phyloP scores from a whole-genome alignment of 2,113 vertebrate genomes.

The Passer montanus region DNA sequence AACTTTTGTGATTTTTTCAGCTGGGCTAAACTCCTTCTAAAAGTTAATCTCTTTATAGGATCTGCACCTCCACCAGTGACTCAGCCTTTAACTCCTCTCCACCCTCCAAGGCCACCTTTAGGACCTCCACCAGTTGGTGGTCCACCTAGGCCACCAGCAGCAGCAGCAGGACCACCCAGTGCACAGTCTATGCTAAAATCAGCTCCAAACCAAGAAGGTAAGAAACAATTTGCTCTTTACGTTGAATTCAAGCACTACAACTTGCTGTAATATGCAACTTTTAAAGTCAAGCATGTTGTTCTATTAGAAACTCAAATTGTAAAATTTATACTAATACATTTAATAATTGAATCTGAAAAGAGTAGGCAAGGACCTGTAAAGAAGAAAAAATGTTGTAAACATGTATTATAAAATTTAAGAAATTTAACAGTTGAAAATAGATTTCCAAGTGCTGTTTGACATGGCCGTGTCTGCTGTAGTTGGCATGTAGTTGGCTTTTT shows the following conservation, averaged over 20 bases:
- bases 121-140: conserved; percentile 74
- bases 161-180: conserved; percentile 63
- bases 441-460: neutral
- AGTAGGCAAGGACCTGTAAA: neutral
- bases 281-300: neutral
- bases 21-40: neutral
- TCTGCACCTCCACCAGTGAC: conserved; percentile 73
- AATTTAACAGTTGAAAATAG: neutral
- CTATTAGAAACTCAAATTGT: neutral
- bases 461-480: neutral
- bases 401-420: neutral
- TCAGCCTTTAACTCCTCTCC: conserved; percentile 75
- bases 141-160: conserved; percentile 67
- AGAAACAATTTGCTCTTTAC: neutral
- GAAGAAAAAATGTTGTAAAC: neutral
- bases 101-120: conserved; percentile 76
- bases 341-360: neutral
- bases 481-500: neutral
- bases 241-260: neutral
- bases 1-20: neutral
- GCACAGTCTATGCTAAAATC: conserved; percentile 60
- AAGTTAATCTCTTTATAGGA: conserved; percentile 69
- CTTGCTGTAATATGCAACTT: neutral
- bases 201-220: conserved; percentile 79
- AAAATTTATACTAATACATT: neutral